Conservation (phyloP, 2,888 invertebrate genomes). For the Cantharis flavilabris region DNA sequence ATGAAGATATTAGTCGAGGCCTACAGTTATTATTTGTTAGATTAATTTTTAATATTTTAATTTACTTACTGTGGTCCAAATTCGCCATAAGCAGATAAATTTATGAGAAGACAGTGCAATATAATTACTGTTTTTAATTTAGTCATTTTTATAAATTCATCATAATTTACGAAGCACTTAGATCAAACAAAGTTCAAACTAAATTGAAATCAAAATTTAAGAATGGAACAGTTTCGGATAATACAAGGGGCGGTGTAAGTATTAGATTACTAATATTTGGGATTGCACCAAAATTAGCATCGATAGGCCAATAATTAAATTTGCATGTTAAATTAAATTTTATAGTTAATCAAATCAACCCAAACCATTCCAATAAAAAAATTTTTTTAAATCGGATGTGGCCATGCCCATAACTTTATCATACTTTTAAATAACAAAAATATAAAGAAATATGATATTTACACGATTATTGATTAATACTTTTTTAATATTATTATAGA, state of each 20-base stretch:
- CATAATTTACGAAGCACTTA: not conserved
- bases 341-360: too few species aligned
- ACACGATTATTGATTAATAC: too few species aligned
- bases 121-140: not conserved
- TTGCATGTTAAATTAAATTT: too few species aligned
- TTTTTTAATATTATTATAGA: too few species aligned
- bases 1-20: constrained; percentile 66
- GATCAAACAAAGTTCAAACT: not conserved
- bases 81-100: not conserved
- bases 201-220: not conserved
- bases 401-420: too few species aligned
- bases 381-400: too few species aligned
- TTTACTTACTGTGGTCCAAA: constrained; percentile 1
- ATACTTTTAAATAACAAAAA: too few species aligned
- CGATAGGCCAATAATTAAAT: not conserved
- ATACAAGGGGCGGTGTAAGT: not conserved
- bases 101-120: not conserved
- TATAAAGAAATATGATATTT: too few species aligned
- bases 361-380: too few species aligned
- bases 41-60: not conserved
- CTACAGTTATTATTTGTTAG: constrained; percentile 53
- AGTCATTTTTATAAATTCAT: not conserved
- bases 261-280: not conserved
- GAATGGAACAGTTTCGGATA: not conserved
- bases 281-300: not conserved